These are phyloP conservation scores for Calosoma granatense DNA, from an alignment of 1,140 invertebrate species.

Conservation along the genomic window DNA sequence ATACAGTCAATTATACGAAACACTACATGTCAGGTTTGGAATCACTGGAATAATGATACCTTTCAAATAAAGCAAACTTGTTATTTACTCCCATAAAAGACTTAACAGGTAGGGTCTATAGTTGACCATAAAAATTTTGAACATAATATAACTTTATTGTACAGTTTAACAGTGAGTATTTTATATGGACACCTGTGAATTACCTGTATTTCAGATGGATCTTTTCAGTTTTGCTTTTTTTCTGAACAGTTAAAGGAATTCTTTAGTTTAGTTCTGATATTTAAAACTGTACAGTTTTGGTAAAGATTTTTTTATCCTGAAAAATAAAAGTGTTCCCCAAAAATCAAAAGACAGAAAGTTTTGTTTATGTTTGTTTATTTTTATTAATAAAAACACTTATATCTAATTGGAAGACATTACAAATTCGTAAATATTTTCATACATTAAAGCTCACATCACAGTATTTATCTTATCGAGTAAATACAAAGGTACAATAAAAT, in stretches of 20 bases:
- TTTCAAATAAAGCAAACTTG: neutral
- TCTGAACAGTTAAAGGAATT: no score
- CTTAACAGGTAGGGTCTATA: neutral
- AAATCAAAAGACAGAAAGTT: neutral
- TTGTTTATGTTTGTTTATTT: neutral
- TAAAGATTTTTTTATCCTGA: no score
- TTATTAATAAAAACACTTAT: conserved; percentile 9
- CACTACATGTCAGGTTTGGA: neutral
- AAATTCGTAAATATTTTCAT: conserved; percentile 17
- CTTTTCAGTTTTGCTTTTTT: no score
- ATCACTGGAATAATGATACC: neutral
- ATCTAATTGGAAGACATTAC: conserved; percentile 23
- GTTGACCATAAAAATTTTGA: neutral
- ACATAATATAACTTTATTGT: neutral
- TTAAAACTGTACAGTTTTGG: no score
- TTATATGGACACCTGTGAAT: neutral
- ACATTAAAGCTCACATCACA: conserved; percentile 27
- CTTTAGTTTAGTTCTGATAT: no score
- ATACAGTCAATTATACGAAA: no score
- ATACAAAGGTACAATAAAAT: conserved; percentile 16
- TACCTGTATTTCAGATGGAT: neutral
- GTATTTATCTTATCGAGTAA: conserved; percentile 11
- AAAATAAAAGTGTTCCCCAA: neutral
- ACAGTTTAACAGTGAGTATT: neutral
- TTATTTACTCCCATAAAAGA: neutral